A percentile compares a stretch with the other conserved stretches of the same genome.
Conservation (phyloP, 2,888 invertebrate species). For the Ochlodes sylvanus region DNA sequence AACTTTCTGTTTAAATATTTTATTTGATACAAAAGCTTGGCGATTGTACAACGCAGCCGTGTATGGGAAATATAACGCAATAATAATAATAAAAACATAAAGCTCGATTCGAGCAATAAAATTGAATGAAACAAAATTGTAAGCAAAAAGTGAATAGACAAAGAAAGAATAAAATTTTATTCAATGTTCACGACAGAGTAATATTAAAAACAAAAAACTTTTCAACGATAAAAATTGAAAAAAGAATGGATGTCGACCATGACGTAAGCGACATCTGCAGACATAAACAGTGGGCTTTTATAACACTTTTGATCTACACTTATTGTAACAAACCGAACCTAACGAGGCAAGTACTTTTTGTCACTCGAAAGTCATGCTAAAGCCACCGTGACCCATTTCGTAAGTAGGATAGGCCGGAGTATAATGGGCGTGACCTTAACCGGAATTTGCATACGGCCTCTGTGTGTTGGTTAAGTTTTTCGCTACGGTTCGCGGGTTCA, state of each 20-base stretch:
- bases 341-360: slow-evolving; percentile 35
- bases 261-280: not conserved
- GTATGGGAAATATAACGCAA: too few species aligned
- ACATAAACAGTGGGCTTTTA: not conserved
- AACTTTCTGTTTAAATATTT: too few species aligned
- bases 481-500: not conserved
- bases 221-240: slow-evolving; percentile 7
- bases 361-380: slow-evolving; percentile 28
- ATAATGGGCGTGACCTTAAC: slow-evolving; percentile 38
- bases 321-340: slow-evolving; percentile 31
- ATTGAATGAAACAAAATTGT: not conserved
- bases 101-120: not conserved
- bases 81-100: not conserved
- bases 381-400: slow-evolving; percentile 35
- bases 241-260: slow-evolving; percentile 3
- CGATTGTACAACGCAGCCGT: too few species aligned
- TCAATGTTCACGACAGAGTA: not conserved
- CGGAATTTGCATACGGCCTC: slow-evolving; percentile 37
- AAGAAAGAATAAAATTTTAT: slow-evolving; percentile 1
- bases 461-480: slow-evolving; percentile 3
- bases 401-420: slow-evolving; percentile 36
- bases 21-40: too few species aligned
- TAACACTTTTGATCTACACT: slow-evolving; percentile 25
- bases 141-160: not conserved
- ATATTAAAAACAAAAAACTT: slow-evolving; percentile 17